Conservation (phyloP, 2,888 invertebrate species). For the Leptinotarsa juncta region DNA sequence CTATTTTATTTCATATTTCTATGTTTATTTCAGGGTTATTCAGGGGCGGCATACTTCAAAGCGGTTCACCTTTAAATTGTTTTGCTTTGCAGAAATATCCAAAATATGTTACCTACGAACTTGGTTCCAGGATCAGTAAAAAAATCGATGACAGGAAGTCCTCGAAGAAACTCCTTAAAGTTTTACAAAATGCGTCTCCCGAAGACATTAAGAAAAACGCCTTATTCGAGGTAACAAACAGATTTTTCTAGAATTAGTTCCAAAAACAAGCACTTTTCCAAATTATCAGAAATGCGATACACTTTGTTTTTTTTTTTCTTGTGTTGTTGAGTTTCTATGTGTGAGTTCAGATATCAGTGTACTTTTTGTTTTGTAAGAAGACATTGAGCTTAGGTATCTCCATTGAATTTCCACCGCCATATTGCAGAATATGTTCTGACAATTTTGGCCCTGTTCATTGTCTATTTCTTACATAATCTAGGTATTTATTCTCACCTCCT, state of each 20-base stretch:
- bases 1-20: neutral
- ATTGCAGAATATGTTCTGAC: too few relatives aligned
- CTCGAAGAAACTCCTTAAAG: conserved; percentile 2
- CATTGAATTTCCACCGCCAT: too few relatives aligned
- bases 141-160: neutral
- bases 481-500: too few relatives aligned
- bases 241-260: neutral
- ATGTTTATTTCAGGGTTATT: conserved; percentile 16
- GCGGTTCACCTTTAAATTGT: conserved; percentile 13
- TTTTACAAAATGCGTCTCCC: neutral
- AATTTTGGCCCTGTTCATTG: too few relatives aligned
- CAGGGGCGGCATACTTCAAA: conserved; percentile 21
- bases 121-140: conserved; percentile 1
- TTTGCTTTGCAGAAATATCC: conserved; percentile 22
- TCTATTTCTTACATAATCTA: too few relatives aligned
- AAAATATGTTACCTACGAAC: conserved; percentile 9
- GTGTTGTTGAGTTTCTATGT: too few relatives aligned
- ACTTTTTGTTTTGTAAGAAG: too few relatives aligned
- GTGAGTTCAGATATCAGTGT: too few relatives aligned
- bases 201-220: conserved; percentile 15
- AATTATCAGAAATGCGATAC: too few relatives aligned
- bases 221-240: neutral
- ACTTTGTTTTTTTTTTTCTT: too few relatives aligned
- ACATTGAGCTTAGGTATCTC: too few relatives aligned
- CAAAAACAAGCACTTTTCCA: neutral